These are phyloP conservation scores for Trematocara unimaculatum DNA, from an alignment of 2,113 vertebrate genomes.

Conservation along the genomic window DNA sequence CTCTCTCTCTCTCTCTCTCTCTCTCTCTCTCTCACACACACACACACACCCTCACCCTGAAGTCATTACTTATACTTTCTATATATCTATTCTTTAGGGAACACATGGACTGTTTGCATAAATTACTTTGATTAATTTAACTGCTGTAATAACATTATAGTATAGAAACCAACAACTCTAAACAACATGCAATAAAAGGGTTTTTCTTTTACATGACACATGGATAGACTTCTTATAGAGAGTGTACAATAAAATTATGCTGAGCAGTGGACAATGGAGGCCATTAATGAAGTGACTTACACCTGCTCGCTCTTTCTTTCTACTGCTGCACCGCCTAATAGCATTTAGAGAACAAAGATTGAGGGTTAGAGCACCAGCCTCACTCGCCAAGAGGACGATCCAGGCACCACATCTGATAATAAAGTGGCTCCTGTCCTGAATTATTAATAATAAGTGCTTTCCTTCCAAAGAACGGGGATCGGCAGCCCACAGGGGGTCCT, in stretches of 20 bases:
- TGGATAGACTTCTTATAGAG: neutral
- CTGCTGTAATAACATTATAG: neutral
- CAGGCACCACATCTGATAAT: slow-evolving; percentile 23
- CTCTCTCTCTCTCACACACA: neutral
- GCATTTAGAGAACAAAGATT: neutral
- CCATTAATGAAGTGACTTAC: neutral
- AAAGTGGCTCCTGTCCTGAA: slow-evolving; percentile 43
- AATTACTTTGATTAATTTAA: neutral
- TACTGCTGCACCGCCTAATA: neutral
- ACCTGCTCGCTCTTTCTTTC: neutral
- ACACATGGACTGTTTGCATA: neutral
- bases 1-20: too few relatives aligned
- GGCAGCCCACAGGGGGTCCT: slow-evolving; percentile 8
- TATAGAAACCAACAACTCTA: neutral
- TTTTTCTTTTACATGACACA: neutral
- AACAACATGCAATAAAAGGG: neutral
- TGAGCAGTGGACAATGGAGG: neutral
- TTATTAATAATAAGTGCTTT: slow-evolving; percentile 56
- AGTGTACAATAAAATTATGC: neutral
- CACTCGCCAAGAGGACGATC: neutral
- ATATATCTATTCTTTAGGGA: neutral
- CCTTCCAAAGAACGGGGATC: slow-evolving; percentile 33
- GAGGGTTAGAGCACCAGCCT: neutral
- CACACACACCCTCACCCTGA: neutral
- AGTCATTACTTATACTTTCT: neutral